These are phyloP conservation scores for Pantherophis alleghaniensis DNA, from an alignment of 2,797 vertebrate genomes.

Conservation along the genomic window DNA sequence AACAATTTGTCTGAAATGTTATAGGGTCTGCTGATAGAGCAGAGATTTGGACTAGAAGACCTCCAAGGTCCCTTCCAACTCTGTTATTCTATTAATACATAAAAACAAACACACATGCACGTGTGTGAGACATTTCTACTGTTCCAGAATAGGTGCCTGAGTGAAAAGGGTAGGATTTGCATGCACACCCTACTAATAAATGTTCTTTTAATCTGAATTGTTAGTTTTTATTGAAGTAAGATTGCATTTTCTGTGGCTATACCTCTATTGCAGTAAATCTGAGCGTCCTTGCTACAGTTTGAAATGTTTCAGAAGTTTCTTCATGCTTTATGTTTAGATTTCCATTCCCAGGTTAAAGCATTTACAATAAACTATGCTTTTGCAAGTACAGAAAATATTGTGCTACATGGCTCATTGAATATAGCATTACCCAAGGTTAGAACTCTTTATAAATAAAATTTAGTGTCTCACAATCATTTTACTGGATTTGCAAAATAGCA, in stretches of 20 bases:
- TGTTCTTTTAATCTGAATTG: neutral
- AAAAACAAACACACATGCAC: neutral
- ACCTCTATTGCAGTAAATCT: neutral
- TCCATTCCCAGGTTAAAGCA: neutral
- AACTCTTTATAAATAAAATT: conserved; percentile 7
- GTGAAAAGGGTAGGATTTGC: neutral
- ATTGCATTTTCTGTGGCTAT: neutral
- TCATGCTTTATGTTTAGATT: neutral
- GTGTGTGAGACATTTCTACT: neutral
- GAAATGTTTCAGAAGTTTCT: neutral
- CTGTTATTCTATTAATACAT: neutral
- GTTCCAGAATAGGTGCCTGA: neutral
- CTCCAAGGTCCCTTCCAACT: neutral
- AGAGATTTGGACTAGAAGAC: neutral
- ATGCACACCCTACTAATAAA: neutral
- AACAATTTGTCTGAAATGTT: neutral
- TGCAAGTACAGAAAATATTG: conserved; percentile 17
- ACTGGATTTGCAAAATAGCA: neutral
- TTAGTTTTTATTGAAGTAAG: neutral
- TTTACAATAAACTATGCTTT: neutral
- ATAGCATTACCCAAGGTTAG: neutral
- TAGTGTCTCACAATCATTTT: conserved; percentile 1
- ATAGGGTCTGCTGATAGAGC: neutral
- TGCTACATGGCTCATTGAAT: conserved; percentile 13
- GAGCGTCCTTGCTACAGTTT: neutral